These are phyloP conservation scores for Chloroceryle aenea DNA, from an alignment of 2,113 vertebrate genomes.

Conservation along the genomic window DNA sequence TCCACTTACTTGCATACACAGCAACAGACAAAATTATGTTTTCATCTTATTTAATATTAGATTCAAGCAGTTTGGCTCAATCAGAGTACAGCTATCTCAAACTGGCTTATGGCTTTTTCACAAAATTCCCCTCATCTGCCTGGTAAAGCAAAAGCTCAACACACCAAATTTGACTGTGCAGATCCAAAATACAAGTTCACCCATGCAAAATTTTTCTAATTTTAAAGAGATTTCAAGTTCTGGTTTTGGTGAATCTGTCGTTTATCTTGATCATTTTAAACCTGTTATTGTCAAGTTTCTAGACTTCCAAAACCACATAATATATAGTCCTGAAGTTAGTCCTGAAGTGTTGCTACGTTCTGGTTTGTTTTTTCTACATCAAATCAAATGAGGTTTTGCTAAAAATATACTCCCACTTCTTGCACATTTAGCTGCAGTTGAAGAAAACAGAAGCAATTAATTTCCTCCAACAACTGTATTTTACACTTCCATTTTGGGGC, in stretches of 20 bases:
- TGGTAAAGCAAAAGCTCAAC: not conserved
- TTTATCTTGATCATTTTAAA: not conserved
- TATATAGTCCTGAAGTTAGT: not conserved
- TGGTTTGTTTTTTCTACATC: not conserved
- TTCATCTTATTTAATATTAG: not conserved
- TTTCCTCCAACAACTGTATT: not conserved
- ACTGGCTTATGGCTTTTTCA: not conserved
- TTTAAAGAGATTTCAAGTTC: not conserved
- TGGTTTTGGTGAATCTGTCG: not conserved
- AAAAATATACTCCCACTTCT: not conserved
- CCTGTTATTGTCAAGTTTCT: not conserved
- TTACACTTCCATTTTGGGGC: not conserved
- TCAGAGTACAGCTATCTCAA: not conserved
- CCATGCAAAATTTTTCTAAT: not conserved
- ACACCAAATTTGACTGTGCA: accelerated
- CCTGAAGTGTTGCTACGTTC: not conserved
- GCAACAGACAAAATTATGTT: not conserved
- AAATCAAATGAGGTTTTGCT: not conserved
- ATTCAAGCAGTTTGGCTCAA: not conserved
- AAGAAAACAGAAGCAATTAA: not conserved
- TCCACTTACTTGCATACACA: not conserved
- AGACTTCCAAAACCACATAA: not conserved
- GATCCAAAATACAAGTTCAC: not conserved
- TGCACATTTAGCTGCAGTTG: not conserved
- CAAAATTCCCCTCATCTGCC: not conserved